Base-by-base conservation (phyloP, 2,888 invertebrate genomes). In the Tanypteryx hageni region DNA sequence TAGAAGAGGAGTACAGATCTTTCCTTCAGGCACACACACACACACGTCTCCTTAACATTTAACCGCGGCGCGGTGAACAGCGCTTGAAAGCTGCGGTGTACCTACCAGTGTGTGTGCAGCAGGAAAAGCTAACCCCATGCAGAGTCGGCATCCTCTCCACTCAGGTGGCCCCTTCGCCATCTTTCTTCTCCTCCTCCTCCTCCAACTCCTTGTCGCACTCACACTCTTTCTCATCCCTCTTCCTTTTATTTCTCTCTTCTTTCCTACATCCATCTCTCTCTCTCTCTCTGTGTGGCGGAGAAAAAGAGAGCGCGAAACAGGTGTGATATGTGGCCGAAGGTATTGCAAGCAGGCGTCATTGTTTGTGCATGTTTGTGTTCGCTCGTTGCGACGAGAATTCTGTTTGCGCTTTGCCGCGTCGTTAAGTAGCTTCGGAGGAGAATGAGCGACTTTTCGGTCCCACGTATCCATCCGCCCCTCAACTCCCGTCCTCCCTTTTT, bases 131-230 rank as follows among this genome's bases (percentile, higher is more conserved):
- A 44, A 64, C 89, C 44, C 89, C 89, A 44, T 64, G 61, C 64
- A 44, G 89, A 64, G 64, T 89, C 89, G 89, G 89, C 89, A n/a
- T 89, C 89, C 89, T 89, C 89, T 89, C 89, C 44, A 89, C 89
- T 64, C 89, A 61, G 89, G 89, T 89, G 89, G 89, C n/a, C 89
- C 22, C 22, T 68, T 68, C 68, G 9, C 22, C 16, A 7, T n/a
- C 64, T 64, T n/a, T 64, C 68, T 18, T n/a, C 68, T n/a, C n/a
- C 22, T 68, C n/a, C 76, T 76, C 76, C 27, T n/a, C 16, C 64
- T 64, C 64, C 27, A 44, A 44, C 44, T 44, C 44, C 44, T 44
- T 44, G 44, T 44, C 44, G 44, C 44, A 44, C 44, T 44, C 44
- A 44, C 44, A 44, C 44, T 44, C 44, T 44, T 44, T 44, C 44